Evolutionary conservation across 2,797 vertebrate species (phyloP), one percentile per base, ranked within the genome.

Genomic region (Macropus fuliginosus): DNA sequence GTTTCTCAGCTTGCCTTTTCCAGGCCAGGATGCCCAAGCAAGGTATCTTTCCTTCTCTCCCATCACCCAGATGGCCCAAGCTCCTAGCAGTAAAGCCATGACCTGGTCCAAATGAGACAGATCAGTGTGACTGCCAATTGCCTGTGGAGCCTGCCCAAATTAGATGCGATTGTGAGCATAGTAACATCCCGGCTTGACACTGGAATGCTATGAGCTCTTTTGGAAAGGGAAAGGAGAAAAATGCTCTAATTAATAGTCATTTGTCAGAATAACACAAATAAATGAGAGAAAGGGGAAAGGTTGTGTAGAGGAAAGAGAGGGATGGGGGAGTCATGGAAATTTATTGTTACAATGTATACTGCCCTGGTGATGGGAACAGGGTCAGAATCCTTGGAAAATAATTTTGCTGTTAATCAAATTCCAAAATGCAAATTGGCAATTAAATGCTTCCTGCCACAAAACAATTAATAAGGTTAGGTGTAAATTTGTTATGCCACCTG

Each of bases 111-210:
- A 98, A 96, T 92, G 97, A 97, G 98, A 97, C 97, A 98, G 98
- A 57, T 2, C 92, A 96, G 91, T 96, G 94, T 97, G 97, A 93
- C 98, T 98, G 98, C 98, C 98, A 98, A 97, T 96, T 97, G 94
- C 97, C 97, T 97, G 96, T 66, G 92, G 94, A 96, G 97, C 95
- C 97, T 98, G 97, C 97, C 98, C 97, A 97, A 98, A 98, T 92
- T 97, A 98, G 98, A 98, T 98, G 98, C 97, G 98, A 96, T 97
- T 96, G 91, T 97, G 97, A 97, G 96, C 98, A 96, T 13, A 34
- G 57, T 96, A 98, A 98, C 93, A 95, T 96, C 97, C 96, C 96
- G 96, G 96, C 97, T 93, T 98, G 98, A 98, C 94, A 87, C 96
- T 90, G 96, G 96, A 98, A 92, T 95, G 95, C 97, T 93, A 91